Base-by-base conservation (phyloP, 2,113 vertebrate species). In the Labeo catla region DNA sequence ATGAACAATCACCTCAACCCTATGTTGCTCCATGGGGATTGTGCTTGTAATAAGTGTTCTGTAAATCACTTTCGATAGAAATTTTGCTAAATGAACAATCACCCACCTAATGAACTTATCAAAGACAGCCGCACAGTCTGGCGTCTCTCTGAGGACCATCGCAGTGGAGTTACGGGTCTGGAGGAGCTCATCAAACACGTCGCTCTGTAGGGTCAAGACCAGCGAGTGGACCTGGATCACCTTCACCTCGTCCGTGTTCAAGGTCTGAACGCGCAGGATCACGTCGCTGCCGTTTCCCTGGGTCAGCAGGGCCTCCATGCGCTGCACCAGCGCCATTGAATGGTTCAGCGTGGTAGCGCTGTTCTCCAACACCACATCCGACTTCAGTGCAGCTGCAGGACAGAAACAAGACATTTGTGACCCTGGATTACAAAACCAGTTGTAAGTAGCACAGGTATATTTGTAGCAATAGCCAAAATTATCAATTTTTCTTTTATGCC, bases 261-360 rank as follows among this genome's bases (percentile, higher is more conserved):
- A 50, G 0, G 95, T 94, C 89, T 92, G 95, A 36, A 97, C 94
- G 16, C 95, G 92, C 82, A 97, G 91, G 10, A 92, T 93, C 76
- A 94, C 90, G 6, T 97, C 96, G 0, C 96, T 97, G 90, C 93
- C 88, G 0, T 97, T 97, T 80, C 96, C 94, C 0, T 94, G 92
- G 23, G 91, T 87, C 78, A 97, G 92, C 87, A 96, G 94, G 49
- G 94, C 93, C 90, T 96, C 95, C 88, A 97, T 88, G 47, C 95
- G 95, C 90, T 97, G 95, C 86, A 99, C 95, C 92, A 98, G 93
- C 45, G 86, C 91, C 95, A 96, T 95, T 0, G 98, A 97, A 93
- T 98, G 97, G 92, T 98, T 98, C 92, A 99, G 95, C 83, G 97
- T 92, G 43, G 95, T 92, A 52, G 89, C 90, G 0, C 93, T 90